These are phyloP conservation scores for Jordanella pulchra DNA, from an alignment of 2,797 vertebrate species.

Conservation along the genomic window DNA sequence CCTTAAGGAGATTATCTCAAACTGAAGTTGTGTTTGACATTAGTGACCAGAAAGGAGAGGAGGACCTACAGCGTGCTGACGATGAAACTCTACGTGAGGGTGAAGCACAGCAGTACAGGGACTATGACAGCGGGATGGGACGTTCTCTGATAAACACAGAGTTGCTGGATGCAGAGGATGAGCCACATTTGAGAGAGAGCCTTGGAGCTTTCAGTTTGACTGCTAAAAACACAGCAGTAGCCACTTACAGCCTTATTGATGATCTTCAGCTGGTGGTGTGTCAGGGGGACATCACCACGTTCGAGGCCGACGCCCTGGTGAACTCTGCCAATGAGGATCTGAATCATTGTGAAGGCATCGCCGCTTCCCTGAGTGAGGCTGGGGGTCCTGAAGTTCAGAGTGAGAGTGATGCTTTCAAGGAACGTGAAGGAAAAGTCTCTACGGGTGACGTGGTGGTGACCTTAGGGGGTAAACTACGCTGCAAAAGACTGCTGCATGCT, in stretches of 20 bases:
- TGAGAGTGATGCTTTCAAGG: slow-evolving; percentile 42
- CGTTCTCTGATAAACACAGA: neutral
- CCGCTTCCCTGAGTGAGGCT: slow-evolving; percentile 59
- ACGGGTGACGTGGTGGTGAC: slow-evolving; percentile 54
- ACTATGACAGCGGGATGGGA: neutral
- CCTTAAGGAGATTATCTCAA: neutral
- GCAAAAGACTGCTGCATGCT: slow-evolving; percentile 54
- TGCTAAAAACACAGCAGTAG: neutral
- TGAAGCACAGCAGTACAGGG: no score
- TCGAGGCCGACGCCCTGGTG: slow-evolving; percentile 63
- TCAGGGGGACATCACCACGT: slow-evolving; percentile 70
- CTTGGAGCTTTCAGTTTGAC: neutral
- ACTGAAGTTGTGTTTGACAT: neutral
- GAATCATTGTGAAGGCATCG: slow-evolving; percentile 60
- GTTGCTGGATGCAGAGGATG: neutral
- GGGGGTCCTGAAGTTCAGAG: slow-evolving; percentile 64
- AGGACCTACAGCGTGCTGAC: neutral
- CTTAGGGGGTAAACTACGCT: slow-evolving; percentile 58
- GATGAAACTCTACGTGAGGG: neutral
- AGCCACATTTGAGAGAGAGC: neutral
- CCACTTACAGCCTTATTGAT: slow-evolving; percentile 29
- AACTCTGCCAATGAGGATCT: slow-evolving; percentile 69
- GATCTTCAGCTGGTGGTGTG: slow-evolving; percentile 57
- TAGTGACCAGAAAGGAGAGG: slow-evolving; percentile 15
- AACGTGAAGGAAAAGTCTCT: slow-evolving; percentile 32